phyloP scores from a whole-genome alignment of 2,113 vertebrate genomes.

The Pseudorectes ferrugineus region DNA sequence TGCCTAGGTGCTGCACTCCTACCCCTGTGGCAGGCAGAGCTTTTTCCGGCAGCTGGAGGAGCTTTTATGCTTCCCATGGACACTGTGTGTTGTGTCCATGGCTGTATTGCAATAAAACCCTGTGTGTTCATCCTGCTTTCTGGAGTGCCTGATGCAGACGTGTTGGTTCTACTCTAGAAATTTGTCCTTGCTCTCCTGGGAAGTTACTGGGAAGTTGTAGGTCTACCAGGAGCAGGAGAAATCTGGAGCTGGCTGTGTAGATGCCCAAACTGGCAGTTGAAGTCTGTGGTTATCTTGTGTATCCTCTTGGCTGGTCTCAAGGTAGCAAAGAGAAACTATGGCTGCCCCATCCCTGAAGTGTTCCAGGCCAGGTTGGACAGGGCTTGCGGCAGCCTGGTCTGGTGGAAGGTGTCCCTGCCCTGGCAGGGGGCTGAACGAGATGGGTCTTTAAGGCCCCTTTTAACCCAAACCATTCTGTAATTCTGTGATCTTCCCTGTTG shows the following conservation, averaged over 20 bases:
- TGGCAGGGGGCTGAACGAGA: accelerated
- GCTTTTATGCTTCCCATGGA: neutral
- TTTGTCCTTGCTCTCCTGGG: neutral
- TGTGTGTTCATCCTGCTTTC: accelerated
- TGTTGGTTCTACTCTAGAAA: neutral
- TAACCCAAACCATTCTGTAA: neutral
- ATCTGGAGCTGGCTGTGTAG: neutral
- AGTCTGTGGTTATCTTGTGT: neutral
- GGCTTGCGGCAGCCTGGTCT: neutral
- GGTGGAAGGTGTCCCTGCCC: neutral
- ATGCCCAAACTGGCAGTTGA: neutral
- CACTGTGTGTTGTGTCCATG: accelerated
- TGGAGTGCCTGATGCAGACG: neutral
- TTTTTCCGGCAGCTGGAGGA: accelerated
- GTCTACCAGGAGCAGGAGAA: accelerated
- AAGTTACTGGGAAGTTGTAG: neutral
- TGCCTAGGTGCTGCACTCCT: neutral
- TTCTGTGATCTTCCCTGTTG: neutral
- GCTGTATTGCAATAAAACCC: accelerated
- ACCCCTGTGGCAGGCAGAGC: neutral
- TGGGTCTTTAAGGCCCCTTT: neutral
- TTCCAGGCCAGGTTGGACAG: neutral
- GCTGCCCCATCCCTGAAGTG: neutral
- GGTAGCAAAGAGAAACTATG: neutral
- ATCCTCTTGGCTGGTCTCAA: neutral